These are phyloP conservation scores for Genyomyrus donnyi DNA, from an alignment of 2,113 vertebrate genomes.

Conservation along the genomic window DNA sequence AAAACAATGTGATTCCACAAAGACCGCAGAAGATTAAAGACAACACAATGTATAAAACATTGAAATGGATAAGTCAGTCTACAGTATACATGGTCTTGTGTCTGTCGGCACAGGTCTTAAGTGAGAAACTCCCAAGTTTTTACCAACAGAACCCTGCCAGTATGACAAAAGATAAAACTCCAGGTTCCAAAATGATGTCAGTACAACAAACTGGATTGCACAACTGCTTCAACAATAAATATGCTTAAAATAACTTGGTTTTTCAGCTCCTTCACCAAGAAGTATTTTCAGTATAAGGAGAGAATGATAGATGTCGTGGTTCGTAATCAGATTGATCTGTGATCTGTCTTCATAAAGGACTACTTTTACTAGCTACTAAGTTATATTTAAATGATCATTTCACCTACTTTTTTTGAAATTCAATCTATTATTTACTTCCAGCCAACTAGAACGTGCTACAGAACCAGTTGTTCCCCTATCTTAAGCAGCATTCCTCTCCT, in stretches of 20 bases:
- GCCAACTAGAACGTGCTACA: constrained; percentile 15
- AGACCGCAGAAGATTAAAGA: constrained; percentile 27
- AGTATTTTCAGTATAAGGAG: constrained; percentile 22
- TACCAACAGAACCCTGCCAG: constrained; percentile 29
- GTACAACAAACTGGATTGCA: constrained; percentile 30
- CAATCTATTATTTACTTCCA: constrained; percentile 9
- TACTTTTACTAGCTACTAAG: not conserved
- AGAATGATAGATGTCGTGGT: constrained; percentile 12
- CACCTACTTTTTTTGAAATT: not conserved
- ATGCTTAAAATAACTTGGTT: constrained; percentile 21
- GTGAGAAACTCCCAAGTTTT: constrained; percentile 31
- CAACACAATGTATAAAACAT: constrained; percentile 35
- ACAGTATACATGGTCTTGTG: constrained; percentile 22
- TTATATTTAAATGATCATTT: not conserved
- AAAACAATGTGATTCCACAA: constrained; percentile 16
- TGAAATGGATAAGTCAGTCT: constrained; percentile 32
- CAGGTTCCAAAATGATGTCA: constrained; percentile 33
- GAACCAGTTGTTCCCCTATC: constrained; percentile 23
- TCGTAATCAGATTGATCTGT: constrained; percentile 1
- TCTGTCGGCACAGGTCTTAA: constrained; percentile 36
- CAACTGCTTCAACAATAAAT: constrained; percentile 21
- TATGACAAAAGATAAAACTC: constrained; percentile 26
- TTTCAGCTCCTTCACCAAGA: constrained; percentile 7
- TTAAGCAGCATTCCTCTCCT: constrained; percentile 25
- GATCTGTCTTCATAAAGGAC: not conserved